Base-by-base conservation (phyloP, 2,888 invertebrate genomes). In the Pilophorus perplexus region DNA sequence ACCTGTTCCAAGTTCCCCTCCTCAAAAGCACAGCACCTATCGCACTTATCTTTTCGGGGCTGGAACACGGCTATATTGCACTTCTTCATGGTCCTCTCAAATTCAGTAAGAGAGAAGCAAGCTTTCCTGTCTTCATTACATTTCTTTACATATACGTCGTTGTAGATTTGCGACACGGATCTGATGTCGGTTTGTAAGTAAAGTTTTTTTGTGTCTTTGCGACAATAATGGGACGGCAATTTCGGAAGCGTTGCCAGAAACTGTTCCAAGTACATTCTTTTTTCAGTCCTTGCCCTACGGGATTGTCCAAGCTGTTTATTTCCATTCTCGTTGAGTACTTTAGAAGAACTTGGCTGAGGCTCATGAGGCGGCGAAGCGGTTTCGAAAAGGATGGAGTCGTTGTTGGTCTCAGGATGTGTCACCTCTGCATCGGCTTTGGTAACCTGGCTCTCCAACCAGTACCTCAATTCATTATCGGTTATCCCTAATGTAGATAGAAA, bases 11-110 rank as follows among this genome's bases (percentile, higher is more conserved):
- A 23, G 28, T 59, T 46, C 10, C 59, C 59, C 5, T 14, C 2
- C 33, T 66, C 46, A 33, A n/a, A 46, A 20, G 23, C 27, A 5
- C 12, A 25, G 44, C 66, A 66, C 3, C 16, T 40, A 44, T 66
- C 66, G 23, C 66, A 57, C 33, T 16, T n/a, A 27, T 66, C 57
- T 59, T 66, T 66, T 33, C 42, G n/a, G 10, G 66, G 66, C 4
- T 10, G 25, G 52, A 52, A 52, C 4, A 52, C 16, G 14, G 12
- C 25, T 18, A 52, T 52, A 28, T 52, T 28, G n/a, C 23, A 12
- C n/a, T 5, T n/a, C n/a, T 52, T 5, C 12, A 52, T n/a, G 6
- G 3, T 52, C 6, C n/a, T 33, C 6, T 6, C 23, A 46, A 68
- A 57, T 44, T 38, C 18, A 10, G 50, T 50, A 5, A 6, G 6